Conservation (phyloP, 1,140 invertebrate genomes). For the Pachypsylla venusta region DNA sequence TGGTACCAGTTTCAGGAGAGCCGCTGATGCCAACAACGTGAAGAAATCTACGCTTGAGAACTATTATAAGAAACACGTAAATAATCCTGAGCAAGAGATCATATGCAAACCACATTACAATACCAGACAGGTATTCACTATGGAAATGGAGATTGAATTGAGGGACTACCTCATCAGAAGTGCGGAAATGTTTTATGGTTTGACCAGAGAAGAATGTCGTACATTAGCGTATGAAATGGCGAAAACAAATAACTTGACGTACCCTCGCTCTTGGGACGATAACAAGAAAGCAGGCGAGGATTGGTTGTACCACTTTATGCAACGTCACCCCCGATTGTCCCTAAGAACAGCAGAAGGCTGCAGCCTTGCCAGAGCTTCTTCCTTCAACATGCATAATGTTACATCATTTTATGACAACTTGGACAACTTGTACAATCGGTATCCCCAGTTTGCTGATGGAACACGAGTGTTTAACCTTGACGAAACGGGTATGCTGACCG, state of each 20-base stretch:
- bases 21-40: neutral
- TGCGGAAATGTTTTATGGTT: constrained; percentile 22
- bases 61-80: neutral
- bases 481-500: constrained; percentile 32
- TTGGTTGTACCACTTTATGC: constrained; percentile 29
- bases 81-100: neutral
- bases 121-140: constrained; percentile 20
- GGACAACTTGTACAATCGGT: neutral
- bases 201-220: constrained; percentile 14
- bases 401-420: constrained; percentile 29
- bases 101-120: neutral
- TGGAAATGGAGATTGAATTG: constrained; percentile 20
- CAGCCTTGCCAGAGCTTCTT: constrained; percentile 30
- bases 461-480: constrained; percentile 30
- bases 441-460: constrained; percentile 16
- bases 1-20: neutral
- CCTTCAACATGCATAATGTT: constrained; percentile 33
- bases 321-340: constrained; percentile 26
- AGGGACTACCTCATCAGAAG: constrained; percentile 22
- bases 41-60: neutral
- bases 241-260: constrained; percentile 18
- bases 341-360: constrained; percentile 31
- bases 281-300: constrained; percentile 27
- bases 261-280: constrained; percentile 26
- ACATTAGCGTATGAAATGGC: constrained; percentile 25